Evolutionary conservation across 2,888 invertebrate species (phyloP).

Genomic region (Emmelina monodactyla): DNA sequence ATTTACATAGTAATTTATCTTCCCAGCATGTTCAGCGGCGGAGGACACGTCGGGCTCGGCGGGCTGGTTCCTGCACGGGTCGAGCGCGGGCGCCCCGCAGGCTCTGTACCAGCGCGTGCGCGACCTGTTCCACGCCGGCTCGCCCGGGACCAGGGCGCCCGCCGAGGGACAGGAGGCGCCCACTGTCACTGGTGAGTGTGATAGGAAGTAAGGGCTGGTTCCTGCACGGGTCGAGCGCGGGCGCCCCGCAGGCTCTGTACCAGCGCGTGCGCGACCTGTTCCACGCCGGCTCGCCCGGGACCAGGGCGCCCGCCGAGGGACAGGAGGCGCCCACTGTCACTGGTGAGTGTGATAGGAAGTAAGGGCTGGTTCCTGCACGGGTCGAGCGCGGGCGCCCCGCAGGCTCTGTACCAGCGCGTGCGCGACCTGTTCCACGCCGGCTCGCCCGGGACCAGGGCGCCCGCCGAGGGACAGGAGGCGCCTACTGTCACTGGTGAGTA

Average conservation of each 20-base stretch:
- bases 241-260: conserved; percentile 77
- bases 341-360: conserved; percentile 56
- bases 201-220: conserved; percentile 79
- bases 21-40: conserved; percentile 59
- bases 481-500: conserved; percentile 59
- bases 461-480: conserved; percentile 53
- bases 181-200: conserved; percentile 60
- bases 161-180: conserved; percentile 57
- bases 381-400: conserved; percentile 55
- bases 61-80: conserved; percentile 83
- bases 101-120: conserved; percentile 86
- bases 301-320: conserved; percentile 49
- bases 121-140: conserved; percentile 76
- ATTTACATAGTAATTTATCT: too few relatives aligned
- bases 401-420: conserved; percentile 84
- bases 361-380: conserved; percentile 84
- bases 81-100: conserved; percentile 62
- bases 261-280: conserved; percentile 87
- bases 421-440: conserved; percentile 79
- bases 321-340: conserved; percentile 63
- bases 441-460: conserved; percentile 48
- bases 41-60: conserved; percentile 63
- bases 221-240: conserved; percentile 69
- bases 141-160: conserved; percentile 48
- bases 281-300: conserved; percentile 63